These are phyloP conservation scores for Chaetodon trifascialis DNA, from an alignment of 2,113 vertebrate species.

Conservation along the genomic window DNA sequence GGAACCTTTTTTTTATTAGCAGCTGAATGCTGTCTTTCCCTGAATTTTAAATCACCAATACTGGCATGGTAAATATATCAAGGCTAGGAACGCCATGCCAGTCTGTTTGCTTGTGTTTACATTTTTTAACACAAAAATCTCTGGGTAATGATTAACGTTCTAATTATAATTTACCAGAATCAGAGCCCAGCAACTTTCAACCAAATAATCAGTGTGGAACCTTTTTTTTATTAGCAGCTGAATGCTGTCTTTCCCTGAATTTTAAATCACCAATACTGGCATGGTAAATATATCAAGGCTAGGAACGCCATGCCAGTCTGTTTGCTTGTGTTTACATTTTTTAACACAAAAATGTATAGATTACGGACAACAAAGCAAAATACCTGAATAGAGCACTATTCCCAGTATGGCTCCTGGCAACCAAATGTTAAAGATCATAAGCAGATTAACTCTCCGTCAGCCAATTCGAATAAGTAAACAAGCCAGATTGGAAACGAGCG, in stretches of 20 bases:
- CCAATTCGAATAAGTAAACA: conserved; percentile 68
- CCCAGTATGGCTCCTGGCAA: conserved; percentile 43
- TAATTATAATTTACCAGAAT: conserved; percentile 76
- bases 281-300: conserved; percentile 1
- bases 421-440: conserved; percentile 68
- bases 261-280: conserved; percentile 7
- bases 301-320: neutral
- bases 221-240: conserved; percentile 48
- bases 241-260: conserved; percentile 1
- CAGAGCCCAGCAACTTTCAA: conserved; percentile 63
- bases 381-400: conserved; percentile 28
- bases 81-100: neutral
- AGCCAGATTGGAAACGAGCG: conserved; percentile 29
- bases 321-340: conserved; percentile 14
- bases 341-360: conserved; percentile 12
- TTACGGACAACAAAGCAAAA: conserved; percentile 28
- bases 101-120: neutral
- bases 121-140: too few relatives aligned
- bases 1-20: conserved; percentile 55
- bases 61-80: neutral
- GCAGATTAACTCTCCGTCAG: conserved; percentile 61
- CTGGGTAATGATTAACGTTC: conserved; percentile 76
- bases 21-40: conserved; percentile 2
- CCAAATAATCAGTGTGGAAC: conserved; percentile 66
- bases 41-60: conserved; percentile 10